Percentiles rank a stretch among this genome's conserved stretches.
Conservation (phyloP, 2,113 vertebrate genomes). For the Megaleporinus macrocephalus region DNA sequence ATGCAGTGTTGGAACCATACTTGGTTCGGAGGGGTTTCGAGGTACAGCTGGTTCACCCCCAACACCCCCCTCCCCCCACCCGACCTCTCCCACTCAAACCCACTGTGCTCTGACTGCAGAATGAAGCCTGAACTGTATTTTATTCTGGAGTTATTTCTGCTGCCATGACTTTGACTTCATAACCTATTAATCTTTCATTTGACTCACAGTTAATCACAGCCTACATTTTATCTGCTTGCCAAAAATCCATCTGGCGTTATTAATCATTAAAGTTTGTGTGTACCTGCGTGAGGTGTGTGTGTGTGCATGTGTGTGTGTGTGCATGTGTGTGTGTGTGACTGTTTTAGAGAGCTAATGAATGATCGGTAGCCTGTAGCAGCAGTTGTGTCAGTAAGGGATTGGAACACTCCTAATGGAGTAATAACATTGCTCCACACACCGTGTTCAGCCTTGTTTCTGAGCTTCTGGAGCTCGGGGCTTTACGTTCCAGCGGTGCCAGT, state of each 20-base stretch:
- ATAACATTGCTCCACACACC: constrained; percentile 1
- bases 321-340: constrained; percentile 8
- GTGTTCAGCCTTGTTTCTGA: background rate
- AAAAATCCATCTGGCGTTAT: constrained; percentile 36
- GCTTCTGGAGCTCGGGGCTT: background rate
- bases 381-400: background rate
- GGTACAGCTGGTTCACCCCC: background rate
- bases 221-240: constrained; percentile 30
- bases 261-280: constrained; percentile 34
- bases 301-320: constrained; percentile 20
- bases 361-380: constrained; percentile 23
- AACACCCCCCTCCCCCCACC: no score
- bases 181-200: constrained; percentile 38
- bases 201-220: constrained; percentile 38
- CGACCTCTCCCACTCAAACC: background rate
- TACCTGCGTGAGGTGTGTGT: background rate
- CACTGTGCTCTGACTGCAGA: background rate
- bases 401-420: constrained; percentile 24
- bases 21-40: background rate
- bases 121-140: constrained; percentile 30
- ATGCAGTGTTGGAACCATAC: no score
- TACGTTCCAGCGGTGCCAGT: background rate
- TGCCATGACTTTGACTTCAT: constrained; percentile 20
- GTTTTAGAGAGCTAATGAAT: constrained; percentile 36
- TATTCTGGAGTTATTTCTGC: constrained; percentile 22